Evolutionary conservation across 1,140 invertebrate species (phyloP), one percentile per base, ranked within the genome.

Genomic region (Notospermus geniculatus): DNA sequence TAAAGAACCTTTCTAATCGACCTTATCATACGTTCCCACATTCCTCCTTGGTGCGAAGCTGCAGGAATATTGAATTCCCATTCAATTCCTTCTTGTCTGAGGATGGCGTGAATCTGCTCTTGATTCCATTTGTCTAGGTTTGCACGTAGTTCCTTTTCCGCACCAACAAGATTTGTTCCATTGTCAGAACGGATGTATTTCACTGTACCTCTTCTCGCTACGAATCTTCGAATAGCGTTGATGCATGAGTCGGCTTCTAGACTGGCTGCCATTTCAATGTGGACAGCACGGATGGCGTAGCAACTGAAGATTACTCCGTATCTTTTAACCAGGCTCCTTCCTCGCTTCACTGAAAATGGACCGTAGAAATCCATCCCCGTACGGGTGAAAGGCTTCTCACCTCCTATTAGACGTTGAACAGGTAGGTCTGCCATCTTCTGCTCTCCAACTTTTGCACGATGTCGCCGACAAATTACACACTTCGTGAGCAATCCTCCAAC

Each of bases 141-240:
- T 29, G 17, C 25, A 9, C 9, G 5, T 13, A 62, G 54, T 43
- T 62, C 60, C 19, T 45, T 57, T 22, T 63, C 54, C 0, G 66
- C 57, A 11, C 73, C 75, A 7, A 63, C 36, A 60, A 82, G 82
- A 58, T 82, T 78, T 2, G 73, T 79, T n/a, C 77, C 74, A 60
- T 73, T 74, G 54, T 81, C 81, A 28, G 69, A 72, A 54, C 71
- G 74, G n/a, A 80, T 69, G 39, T 71, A 41, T 9, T 23, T 52
- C 5, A 70, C 65, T 52, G 63, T 53, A 39, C 74, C 75, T 39
- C 77, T 63, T 39, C 78, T 61, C 15, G 74, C 70, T 15, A 82
- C 73, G 61, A 83, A 79, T 36, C 79, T 45, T 17, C 74, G 43
- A 1, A 83, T 45, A 30, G 69, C 65, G 19, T 66, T 63, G 22